These are phyloP conservation scores for Phengaris arion DNA, from an alignment of 2,888 invertebrate species.

Conservation along the genomic window DNA sequence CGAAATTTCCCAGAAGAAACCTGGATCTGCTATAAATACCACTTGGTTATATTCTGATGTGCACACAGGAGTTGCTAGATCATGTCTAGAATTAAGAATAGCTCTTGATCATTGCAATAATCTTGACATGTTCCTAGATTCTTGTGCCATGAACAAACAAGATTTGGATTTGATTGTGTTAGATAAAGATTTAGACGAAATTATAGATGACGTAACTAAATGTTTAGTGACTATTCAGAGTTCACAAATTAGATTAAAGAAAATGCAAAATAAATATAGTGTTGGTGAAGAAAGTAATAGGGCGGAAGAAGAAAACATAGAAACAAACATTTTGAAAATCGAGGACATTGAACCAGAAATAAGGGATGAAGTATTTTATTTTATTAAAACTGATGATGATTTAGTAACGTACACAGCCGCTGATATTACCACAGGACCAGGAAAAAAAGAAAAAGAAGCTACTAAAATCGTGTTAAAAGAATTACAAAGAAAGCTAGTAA, in stretches of 20 bases:
- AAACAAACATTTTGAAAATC: constrained; percentile 53
- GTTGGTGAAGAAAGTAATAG: constrained; percentile 38
- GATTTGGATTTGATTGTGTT: constrained; percentile 59
- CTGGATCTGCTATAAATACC: constrained; percentile 53
- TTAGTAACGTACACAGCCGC: constrained; percentile 45
- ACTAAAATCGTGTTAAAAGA: constrained; percentile 66
- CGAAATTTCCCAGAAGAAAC: constrained; percentile 47
- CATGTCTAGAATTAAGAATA: constrained; percentile 62
- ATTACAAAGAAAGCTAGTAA: constrained; percentile 66
- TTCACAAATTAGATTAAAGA: constrained; percentile 64
- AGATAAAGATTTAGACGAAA: constrained; percentile 62
- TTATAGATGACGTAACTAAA: constrained; percentile 62
- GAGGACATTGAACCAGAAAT: constrained; percentile 60
- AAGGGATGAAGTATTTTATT: constrained; percentile 73
- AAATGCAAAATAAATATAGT: constrained; percentile 55
- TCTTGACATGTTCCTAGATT: constrained; percentile 68
- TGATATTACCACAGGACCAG: constrained; percentile 63
- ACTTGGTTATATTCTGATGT: constrained; percentile 70
- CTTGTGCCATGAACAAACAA: constrained; percentile 63
- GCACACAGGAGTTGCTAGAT: constrained; percentile 61
- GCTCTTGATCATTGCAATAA: constrained; percentile 61
- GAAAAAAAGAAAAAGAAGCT: constrained; percentile 61
- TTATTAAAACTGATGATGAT: constrained; percentile 66
- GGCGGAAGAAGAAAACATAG: constrained; percentile 45
- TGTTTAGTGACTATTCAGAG: constrained; percentile 59